phyloP scores from a whole-genome alignment of 2,888 invertebrate genomes.

The Argyresthia goedartella region DNA sequence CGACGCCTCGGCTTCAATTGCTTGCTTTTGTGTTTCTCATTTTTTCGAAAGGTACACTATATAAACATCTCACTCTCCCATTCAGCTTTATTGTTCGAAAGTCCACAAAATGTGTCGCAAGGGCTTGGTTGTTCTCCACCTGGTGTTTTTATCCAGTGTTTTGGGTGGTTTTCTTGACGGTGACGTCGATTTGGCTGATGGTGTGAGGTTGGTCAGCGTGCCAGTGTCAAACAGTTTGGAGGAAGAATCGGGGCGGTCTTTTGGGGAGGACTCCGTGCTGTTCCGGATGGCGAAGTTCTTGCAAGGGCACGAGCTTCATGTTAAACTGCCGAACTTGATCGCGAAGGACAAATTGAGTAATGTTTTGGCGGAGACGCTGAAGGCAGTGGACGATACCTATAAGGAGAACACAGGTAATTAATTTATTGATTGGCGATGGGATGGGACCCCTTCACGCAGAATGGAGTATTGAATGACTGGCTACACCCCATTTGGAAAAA shows the following conservation, averaged over 20 bases:
- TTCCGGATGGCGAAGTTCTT: conserved; percentile 76
- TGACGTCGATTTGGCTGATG: conserved; percentile 72
- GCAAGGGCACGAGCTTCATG: conserved; percentile 78
- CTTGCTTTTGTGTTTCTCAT: conserved; percentile 35
- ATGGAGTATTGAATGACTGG: no score
- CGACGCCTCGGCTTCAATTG: conserved; percentile 35
- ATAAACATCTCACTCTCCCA: conserved; percentile 43
- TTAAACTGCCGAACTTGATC: conserved; percentile 77
- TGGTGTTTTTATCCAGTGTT: conserved; percentile 23
- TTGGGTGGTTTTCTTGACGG: conserved; percentile 43
- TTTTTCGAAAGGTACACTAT: conserved; percentile 64
- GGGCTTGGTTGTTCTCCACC: conserved; percentile 5
- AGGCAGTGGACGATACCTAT: conserved; percentile 53
- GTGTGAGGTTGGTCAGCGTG: conserved; percentile 73
- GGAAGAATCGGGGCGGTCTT: conserved; percentile 50
- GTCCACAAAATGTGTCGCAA: conserved; percentile 48
- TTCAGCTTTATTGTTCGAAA: conserved; percentile 51
- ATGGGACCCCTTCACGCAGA: no score
- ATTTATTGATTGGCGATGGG: no score
- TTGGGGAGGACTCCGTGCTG: conserved; percentile 66
- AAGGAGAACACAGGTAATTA: conserved; percentile 55
- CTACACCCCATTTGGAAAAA: no score
- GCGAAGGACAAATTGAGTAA: conserved; percentile 75
- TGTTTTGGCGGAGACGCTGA: conserved; percentile 65
- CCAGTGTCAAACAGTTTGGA: conserved; percentile 56